phyloP scores from a whole-genome alignment of 2,797 vertebrate species.

The Argentina silus region DNA sequence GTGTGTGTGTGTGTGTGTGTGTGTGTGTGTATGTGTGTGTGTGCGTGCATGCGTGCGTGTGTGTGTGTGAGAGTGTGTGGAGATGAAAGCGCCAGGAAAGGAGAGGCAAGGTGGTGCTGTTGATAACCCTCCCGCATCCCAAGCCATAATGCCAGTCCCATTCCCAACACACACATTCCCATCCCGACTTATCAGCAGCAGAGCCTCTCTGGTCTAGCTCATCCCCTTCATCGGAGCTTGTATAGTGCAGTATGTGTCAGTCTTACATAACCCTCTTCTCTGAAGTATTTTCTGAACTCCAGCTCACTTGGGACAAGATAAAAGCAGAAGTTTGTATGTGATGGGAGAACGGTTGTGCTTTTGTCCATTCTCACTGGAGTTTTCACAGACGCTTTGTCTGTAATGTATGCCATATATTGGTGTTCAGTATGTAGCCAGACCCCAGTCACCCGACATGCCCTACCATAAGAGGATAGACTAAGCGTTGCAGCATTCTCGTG shows the following conservation, averaged over 20 bases:
- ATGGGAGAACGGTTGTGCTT: slow-evolving; percentile 54
- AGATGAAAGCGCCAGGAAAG: neutral
- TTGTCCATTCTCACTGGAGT: slow-evolving; percentile 45
- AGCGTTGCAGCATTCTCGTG: too few relatives aligned
- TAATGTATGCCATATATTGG: neutral
- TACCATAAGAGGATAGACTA: too few relatives aligned
- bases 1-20: neutral
- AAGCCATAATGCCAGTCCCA: slow-evolving; percentile 55
- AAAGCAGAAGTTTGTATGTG: slow-evolving; percentile 65
- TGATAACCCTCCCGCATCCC: slow-evolving; percentile 40
- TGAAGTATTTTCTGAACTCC: slow-evolving; percentile 67
- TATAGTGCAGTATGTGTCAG: slow-evolving; percentile 54
- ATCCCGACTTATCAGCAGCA: slow-evolving; percentile 56
- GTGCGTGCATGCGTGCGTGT: neutral
- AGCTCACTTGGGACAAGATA: slow-evolving; percentile 64
- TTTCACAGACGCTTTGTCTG: slow-evolving; percentile 38
- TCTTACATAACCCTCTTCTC: slow-evolving; percentile 53
- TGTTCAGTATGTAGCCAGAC: neutral
- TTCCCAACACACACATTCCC: too few relatives aligned
- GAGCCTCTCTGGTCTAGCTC: neutral
- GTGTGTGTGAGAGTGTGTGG: neutral
- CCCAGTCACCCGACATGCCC: neutral
- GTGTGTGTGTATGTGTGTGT: too few relatives aligned
- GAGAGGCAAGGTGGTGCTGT: neutral
- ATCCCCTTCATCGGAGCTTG: slow-evolving; percentile 41